Evolutionary conservation across 2,888 invertebrate genomes (phyloP).

Genomic region (Acanthococcus lagerstroemiae): DNA sequence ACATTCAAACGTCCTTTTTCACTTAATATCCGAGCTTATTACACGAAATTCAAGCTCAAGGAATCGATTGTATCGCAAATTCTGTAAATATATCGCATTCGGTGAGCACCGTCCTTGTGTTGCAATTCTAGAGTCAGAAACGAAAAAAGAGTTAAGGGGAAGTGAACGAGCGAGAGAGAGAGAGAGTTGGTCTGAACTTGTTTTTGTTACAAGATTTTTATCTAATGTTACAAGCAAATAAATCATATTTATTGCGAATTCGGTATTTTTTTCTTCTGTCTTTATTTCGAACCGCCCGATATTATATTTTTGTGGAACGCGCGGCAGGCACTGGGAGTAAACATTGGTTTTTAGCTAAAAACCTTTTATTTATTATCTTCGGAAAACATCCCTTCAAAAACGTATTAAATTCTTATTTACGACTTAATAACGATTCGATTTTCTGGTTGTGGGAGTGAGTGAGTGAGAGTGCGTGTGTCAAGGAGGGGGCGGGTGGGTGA

Average conservation of each 20-base stretch:
- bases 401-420: constrained; percentile 27
- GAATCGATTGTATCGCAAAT: too few relatives aligned
- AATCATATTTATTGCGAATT: constrained; percentile 23
- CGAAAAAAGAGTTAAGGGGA: too few relatives aligned
- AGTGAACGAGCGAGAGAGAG: background rate
- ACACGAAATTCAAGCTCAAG: too few relatives aligned
- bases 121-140: too few relatives aligned
- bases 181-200: background rate
- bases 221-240: constrained; percentile 10
- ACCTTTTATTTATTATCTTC: constrained; percentile 26
- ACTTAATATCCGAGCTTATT: too few relatives aligned
- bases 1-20: too few relatives aligned
- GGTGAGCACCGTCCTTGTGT: too few relatives aligned
- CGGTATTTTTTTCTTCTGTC: constrained; percentile 12
- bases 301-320: constrained; percentile 20
- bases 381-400: constrained; percentile 22
- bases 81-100: too few relatives aligned
- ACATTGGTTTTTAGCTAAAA: constrained; percentile 18
- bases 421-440: constrained; percentile 25
- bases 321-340: constrained; percentile 13
- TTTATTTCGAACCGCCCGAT: constrained; percentile 7
- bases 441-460: too few relatives aligned
- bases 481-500: too few relatives aligned
- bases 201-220: constrained; percentile 14
- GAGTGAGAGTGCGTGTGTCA: too few relatives aligned